Percentiles rank a stretch among this genome's conserved stretches.
phyloP scores from a whole-genome alignment of 2,113 vertebrate species.

The Eleginops maclovinus region DNA sequence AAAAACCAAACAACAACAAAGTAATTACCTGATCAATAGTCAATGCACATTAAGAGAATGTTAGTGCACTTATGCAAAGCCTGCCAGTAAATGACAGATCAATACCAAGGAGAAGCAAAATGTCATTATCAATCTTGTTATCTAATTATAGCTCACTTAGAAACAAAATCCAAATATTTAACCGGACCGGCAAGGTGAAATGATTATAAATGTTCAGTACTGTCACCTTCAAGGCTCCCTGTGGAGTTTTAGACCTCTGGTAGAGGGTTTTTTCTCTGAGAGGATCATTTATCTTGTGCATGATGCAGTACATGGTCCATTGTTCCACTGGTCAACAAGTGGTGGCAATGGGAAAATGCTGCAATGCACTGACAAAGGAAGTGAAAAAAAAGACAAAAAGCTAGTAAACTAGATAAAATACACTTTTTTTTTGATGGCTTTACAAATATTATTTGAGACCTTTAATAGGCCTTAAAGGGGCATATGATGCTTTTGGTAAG shows the following conservation, averaged over 20 bases:
- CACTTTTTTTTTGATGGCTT: neutral
- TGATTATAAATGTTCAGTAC: neutral
- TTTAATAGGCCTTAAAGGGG: neutral
- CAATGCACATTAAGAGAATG: constrained; percentile 13
- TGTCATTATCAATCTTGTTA: constrained; percentile 9
- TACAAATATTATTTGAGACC: neutral
- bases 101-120: constrained; percentile 13
- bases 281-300: neutral
- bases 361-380: neutral
- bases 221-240: neutral
- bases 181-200: neutral
- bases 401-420: neutral
- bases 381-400: neutral
- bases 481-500: neutral
- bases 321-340: constrained; percentile 4
- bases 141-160: neutral
- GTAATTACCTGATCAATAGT: constrained; percentile 42
- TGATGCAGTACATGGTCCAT: neutral
- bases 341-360: neutral
- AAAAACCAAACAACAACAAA: constrained; percentile 19
- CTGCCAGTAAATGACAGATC: constrained; percentile 29
- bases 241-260: neutral
- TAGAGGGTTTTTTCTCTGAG: neutral
- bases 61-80: constrained; percentile 23
- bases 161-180: neutral